A percentile compares a stretch with the other conserved stretches of the same genome.
Conservation (phyloP, 1,140 invertebrate genomes). For the Caerostris extrusa region DNA sequence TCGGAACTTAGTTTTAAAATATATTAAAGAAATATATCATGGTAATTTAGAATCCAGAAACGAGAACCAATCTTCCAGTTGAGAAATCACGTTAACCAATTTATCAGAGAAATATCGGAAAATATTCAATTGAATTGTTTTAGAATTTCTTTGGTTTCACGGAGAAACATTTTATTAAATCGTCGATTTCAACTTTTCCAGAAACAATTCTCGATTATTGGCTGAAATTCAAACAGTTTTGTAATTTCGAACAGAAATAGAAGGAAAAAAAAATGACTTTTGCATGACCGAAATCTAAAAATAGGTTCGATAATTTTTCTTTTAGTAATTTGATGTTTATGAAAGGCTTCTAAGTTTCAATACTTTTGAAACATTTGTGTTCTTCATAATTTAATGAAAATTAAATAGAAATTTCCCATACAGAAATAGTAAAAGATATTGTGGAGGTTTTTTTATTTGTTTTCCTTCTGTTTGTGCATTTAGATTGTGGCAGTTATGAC, state of each 20-base stretch:
- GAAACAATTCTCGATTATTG: background rate
- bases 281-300: background rate
- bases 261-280: background rate
- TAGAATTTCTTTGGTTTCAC: background rate
- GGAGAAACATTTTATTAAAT: constrained; percentile 3
- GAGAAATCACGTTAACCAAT: constrained; percentile 1
- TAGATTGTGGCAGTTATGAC: too few relatives aligned
- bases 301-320: background rate
- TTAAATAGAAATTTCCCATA: too few relatives aligned
- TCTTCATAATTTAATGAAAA: too few relatives aligned
- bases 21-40: background rate
- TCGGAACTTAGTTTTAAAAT: background rate
- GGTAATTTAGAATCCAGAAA: background rate
- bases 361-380: too few relatives aligned
- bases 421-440: too few relatives aligned
- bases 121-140: constrained; percentile 10
- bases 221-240: background rate
- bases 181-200: background rate
- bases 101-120: background rate
- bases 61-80: background rate
- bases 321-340: background rate
- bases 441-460: too few relatives aligned
- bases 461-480: too few relatives aligned
- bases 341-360: background rate
- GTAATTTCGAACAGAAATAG: background rate